These are phyloP conservation scores for Galagoides demidoff DNA, from an alignment of 2,797 vertebrate species.

Conservation along the genomic window DNA sequence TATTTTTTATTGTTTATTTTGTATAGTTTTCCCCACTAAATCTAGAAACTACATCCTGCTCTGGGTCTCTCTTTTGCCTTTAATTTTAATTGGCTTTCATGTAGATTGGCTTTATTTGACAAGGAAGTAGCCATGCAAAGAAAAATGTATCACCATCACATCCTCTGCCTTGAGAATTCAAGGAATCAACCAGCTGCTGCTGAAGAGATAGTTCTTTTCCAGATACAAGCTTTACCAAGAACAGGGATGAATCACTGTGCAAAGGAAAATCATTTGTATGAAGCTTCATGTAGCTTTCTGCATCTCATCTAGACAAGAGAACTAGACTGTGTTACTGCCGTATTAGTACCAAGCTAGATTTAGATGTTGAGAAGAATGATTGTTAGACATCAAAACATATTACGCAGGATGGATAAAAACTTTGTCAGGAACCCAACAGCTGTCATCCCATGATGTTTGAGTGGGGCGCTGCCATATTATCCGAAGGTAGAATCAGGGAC, in stretches of 20 bases:
- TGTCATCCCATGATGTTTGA: not conserved
- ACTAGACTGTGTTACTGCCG: not conserved
- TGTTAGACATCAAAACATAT: not conserved
- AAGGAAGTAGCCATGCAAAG: not conserved
- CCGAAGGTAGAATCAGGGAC: not conserved
- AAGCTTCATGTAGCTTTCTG: not conserved
- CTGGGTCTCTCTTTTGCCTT: not conserved
- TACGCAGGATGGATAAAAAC: not conserved
- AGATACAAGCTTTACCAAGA: not conserved
- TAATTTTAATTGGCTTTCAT: not conserved
- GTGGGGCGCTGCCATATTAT: not conserved
- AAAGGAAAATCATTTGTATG: not conserved
- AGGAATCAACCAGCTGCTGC: not conserved
- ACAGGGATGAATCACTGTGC: not conserved
- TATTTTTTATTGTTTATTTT: too few relatives aligned
- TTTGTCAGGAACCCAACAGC: not conserved
- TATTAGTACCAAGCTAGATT: not conserved
- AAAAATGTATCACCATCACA: not conserved
- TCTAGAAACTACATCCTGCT: not conserved
- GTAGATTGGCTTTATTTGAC: not conserved
- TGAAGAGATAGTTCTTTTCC: not conserved
- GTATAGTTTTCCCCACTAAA: not conserved
- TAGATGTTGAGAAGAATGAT: not conserved
- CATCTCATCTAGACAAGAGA: not conserved
- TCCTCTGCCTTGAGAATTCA: not conserved